Conservation (phyloP, 2,113 vertebrate genomes). For the Xiphophorus maculatus region DNA sequence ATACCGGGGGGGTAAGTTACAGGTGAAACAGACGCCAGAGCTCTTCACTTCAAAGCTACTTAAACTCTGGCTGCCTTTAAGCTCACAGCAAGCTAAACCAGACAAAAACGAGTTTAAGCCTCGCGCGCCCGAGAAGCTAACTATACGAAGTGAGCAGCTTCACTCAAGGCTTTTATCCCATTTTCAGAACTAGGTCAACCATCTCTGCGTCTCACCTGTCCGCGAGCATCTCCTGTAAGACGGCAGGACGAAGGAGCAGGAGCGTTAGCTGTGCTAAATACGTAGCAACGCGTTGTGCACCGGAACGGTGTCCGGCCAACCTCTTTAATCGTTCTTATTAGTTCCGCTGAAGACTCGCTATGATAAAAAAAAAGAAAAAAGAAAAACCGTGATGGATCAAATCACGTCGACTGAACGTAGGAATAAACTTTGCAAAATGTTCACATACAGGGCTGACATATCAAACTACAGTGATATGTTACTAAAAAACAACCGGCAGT, state of each 20-base stretch:
- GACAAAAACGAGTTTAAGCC: conserved; percentile 43
- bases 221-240: conserved; percentile 27
- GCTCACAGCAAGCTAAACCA: conserved; percentile 57
- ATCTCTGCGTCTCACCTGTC: neutral
- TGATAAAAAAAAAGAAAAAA: neutral
- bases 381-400: neutral
- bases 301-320: conserved; percentile 1
- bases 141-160: neutral
- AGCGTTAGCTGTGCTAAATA: conserved; percentile 48
- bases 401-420: too few species aligned
- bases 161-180: fast-evolving
- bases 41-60: conserved; percentile 49
- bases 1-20: neutral
- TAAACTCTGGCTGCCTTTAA: conserved; percentile 58
- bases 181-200: neutral
- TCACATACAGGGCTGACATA: too few species aligned
- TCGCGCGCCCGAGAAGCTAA: conserved; percentile 4
- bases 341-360: conserved; percentile 34
- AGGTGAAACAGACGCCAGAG: conserved; percentile 3
- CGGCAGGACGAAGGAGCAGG: conserved; percentile 15
- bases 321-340: neutral
- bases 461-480: too few species aligned
- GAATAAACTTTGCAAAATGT: too few species aligned
- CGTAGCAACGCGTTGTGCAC: conserved; percentile 55
- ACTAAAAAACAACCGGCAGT: too few species aligned